These are phyloP conservation scores for Myiotriccus ornatus DNA, from an alignment of 2,797 vertebrate genomes.

Conservation along the genomic window DNA sequence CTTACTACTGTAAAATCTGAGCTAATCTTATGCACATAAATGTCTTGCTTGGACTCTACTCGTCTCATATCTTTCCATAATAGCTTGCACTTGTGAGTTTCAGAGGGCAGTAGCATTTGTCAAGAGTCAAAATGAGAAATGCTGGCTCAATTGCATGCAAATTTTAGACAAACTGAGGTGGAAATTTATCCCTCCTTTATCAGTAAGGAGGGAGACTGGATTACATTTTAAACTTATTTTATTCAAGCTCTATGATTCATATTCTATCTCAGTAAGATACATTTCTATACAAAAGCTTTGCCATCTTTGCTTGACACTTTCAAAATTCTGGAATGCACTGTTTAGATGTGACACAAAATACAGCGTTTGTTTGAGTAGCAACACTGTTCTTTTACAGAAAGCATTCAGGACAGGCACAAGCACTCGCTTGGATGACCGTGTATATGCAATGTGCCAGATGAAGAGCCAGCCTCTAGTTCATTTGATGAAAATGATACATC, in stretches of 20 bases:
- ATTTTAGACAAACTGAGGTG: not conserved
- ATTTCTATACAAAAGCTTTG: not conserved
- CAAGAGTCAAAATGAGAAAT: not conserved
- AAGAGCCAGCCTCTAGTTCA: constrained; percentile 93
- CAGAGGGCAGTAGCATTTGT: not conserved
- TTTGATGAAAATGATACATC: constrained; percentile 91
- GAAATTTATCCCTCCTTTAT: not conserved
- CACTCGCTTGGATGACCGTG: constrained; percentile 92
- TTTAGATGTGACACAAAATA: not conserved
- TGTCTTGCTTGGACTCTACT: not conserved
- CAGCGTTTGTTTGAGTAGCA: not conserved
- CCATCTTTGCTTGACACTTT: not conserved
- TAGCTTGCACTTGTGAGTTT: not conserved
- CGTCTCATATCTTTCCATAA: accelerated
- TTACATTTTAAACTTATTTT: not conserved
- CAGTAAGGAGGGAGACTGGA: not conserved
- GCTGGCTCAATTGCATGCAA: not conserved
- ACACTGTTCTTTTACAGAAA: constrained; percentile 79
- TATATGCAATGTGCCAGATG: constrained; percentile 97
- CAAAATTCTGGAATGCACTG: not conserved
- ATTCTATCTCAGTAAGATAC: not conserved
- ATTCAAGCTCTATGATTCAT: not conserved
- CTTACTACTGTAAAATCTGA: not conserved
- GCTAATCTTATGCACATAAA: not conserved
- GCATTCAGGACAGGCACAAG: constrained; percentile 90